A percentile compares a stretch with the other conserved stretches of the same genome.
Conservation (phyloP, 1,140 invertebrate genomes). For the Parapsyche elsis region DNA sequence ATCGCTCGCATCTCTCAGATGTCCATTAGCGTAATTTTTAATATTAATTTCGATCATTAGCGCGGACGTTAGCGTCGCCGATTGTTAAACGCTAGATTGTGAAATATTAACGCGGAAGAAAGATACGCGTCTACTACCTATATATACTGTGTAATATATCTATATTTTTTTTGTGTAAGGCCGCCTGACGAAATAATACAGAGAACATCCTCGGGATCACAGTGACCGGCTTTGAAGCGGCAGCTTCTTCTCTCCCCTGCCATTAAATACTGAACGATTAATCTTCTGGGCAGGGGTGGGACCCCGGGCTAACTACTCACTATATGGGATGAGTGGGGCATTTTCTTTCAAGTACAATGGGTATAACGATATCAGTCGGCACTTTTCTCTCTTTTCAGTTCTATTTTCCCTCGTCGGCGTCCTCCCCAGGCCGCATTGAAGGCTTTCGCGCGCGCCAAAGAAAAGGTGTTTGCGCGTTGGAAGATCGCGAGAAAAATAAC, state of each 20-base stretch:
- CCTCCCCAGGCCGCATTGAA: constrained; percentile 32
- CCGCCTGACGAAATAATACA: constrained; percentile 26
- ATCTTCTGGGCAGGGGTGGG: constrained; percentile 46
- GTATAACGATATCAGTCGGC: constrained; percentile 56
- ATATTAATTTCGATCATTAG: too few relatives aligned
- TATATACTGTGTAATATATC: too few relatives aligned
- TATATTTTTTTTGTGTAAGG: too few relatives aligned
- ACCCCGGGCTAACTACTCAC: constrained; percentile 54
- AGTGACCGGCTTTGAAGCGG: constrained; percentile 45
- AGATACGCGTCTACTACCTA: too few relatives aligned
- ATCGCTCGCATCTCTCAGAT: too few relatives aligned
- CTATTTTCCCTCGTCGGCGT: constrained; percentile 18
- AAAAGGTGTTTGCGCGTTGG: constrained; percentile 54
- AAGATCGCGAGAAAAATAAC: constrained; percentile 55
- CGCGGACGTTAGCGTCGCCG: too few relatives aligned
- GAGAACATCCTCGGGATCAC: constrained; percentile 26
- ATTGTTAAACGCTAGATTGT: not conserved
- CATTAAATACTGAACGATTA: constrained; percentile 55
- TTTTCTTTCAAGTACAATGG: constrained; percentile 55
- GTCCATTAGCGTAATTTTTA: too few relatives aligned
- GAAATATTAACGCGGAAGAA: not conserved
- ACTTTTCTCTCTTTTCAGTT: constrained; percentile 50
- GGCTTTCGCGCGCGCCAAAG: constrained; percentile 44
- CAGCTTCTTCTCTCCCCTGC: constrained; percentile 29
- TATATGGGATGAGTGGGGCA: constrained; percentile 56